A percentile compares a stretch with the other conserved stretches of the same genome.
phyloP scores from a whole-genome alignment of 1,140 invertebrate genomes.

The Leptopilina clavipes region DNA sequence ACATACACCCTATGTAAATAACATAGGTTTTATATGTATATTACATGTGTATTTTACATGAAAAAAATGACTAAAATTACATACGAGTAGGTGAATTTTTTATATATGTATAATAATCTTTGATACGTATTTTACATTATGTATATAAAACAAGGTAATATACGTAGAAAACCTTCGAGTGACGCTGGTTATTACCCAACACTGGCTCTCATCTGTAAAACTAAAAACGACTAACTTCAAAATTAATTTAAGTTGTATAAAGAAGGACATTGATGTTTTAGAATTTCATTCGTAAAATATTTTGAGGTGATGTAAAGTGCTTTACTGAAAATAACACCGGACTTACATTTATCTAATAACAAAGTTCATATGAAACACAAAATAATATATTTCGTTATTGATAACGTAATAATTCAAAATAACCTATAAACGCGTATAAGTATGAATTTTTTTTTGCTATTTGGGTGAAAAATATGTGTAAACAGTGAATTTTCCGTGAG shows the following conservation, averaged over 20 bases:
- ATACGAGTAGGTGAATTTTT: no score
- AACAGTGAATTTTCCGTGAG: conserved; percentile 39
- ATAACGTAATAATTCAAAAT: conserved; percentile 38
- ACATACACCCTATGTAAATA: no score
- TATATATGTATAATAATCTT: no score
- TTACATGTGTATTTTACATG: no score
- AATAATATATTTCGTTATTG: conserved; percentile 30
- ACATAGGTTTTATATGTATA: no score
- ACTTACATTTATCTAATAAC: conserved; percentile 30
- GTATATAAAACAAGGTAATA: no score
- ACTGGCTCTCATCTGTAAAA: no score
- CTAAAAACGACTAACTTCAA: conserved; percentile 57
- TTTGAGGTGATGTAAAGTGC: conserved; percentile 50
- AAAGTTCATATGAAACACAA: background rate
- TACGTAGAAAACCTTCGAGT: no score
- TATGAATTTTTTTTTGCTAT: conserved; percentile 32
- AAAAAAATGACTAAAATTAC: no score
- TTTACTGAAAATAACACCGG: conserved; percentile 39
- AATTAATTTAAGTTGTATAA: conserved; percentile 61
- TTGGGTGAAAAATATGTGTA: conserved; percentile 37
- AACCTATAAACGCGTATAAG: conserved; percentile 19
- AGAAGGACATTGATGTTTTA: conserved; percentile 65
- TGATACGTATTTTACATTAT: no score
- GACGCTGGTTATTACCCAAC: no score
- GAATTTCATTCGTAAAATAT: conserved; percentile 47